Evolutionary conservation across 2,797 vertebrate genomes (phyloP).

Genomic region (Cheirogaleus major): DNA sequence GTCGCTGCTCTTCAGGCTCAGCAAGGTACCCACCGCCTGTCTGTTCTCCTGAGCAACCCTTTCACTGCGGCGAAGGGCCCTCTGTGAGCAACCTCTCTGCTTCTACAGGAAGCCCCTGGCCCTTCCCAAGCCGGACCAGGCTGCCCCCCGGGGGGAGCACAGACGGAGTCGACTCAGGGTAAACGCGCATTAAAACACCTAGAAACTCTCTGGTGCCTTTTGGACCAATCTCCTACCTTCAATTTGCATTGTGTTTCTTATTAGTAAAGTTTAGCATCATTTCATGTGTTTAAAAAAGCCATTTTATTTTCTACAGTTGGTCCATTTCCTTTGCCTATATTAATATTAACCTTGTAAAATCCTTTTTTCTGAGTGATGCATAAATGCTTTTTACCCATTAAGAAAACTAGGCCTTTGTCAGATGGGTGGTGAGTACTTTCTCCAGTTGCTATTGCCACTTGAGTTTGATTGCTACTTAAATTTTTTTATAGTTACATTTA

Average conservation of each 20-base stretch:
- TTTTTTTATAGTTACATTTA: rapidly evolving
- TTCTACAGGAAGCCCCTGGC: background rate
- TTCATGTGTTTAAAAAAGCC: background rate
- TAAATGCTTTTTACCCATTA: background rate
- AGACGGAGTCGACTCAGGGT: conserved; percentile 76
- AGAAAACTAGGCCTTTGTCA: background rate
- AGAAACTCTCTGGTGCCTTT: background rate
- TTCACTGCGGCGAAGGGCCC: rapidly evolving
- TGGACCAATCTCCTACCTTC: background rate
- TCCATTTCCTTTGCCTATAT: background rate
- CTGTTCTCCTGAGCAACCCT: background rate
- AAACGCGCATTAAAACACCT: background rate
- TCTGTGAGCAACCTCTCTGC: background rate
- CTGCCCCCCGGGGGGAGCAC: background rate
- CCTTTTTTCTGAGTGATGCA: background rate
- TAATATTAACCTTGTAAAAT: background rate
- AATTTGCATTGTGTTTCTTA: background rate
- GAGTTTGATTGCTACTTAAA: background rate
- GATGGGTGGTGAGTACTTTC: background rate
- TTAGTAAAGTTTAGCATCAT: too few relatives aligned
- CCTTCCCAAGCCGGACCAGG: background rate
- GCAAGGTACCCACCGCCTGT: conserved; percentile 62
- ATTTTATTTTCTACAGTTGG: background rate
- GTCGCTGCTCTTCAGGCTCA: conserved; percentile 87
- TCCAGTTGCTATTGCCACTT: background rate